Base-by-base conservation (phyloP, 2,797 vertebrate genomes). In the Coregonus sp. region DNA sequence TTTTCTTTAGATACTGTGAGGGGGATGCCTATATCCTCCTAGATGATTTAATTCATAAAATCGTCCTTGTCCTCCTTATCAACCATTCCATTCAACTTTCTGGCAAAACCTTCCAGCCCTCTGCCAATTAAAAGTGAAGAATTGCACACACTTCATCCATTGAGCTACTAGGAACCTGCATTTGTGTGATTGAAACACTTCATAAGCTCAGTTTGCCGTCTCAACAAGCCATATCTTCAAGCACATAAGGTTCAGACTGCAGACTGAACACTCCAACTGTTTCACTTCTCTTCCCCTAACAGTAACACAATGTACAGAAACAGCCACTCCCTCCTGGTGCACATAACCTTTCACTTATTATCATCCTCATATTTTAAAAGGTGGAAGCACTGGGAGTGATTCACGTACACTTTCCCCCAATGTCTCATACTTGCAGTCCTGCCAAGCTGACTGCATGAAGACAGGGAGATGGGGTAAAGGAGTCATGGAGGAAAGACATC, bases 391-490 rank as follows among this genome's bases (percentile, higher is more conserved):
- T 56, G n/a, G 72, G 29, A 70, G 29, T 20, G 14, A 74, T 78
- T 81, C 81, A 78, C 65, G 80, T 80, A 70, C 75, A 76, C 59
- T 18, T 72, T 73, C 81, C 70, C 75, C 80, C 75, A 77, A 70
- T 1, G 5, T 63, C 78, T 82, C 79, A 82, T 75, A 52, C 68
- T 79, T 81, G 72, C 73, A 65, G 29, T 16, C 33, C 72, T 71
- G 86, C 90, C 87, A 91, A 86, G 73, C 78, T 35, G 54, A 70
- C 69, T 76, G 71, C 90, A 88, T 79, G 84, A 77, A 61, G 59
- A 73, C 3, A n/a, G n/a, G 56, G 77, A 61, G 59, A 73, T 20
- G 56, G n/a, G 56, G 6, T 4, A 59, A n/a, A 25, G 9, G 59
- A 20, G 59, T 63, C 59, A 56, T 29, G n/a, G 73, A 72, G 70